Evolutionary conservation across 2,888 invertebrate species (phyloP), one percentile per base, ranked within the genome.

Genomic region (Phanerotoma sp.): DNA sequence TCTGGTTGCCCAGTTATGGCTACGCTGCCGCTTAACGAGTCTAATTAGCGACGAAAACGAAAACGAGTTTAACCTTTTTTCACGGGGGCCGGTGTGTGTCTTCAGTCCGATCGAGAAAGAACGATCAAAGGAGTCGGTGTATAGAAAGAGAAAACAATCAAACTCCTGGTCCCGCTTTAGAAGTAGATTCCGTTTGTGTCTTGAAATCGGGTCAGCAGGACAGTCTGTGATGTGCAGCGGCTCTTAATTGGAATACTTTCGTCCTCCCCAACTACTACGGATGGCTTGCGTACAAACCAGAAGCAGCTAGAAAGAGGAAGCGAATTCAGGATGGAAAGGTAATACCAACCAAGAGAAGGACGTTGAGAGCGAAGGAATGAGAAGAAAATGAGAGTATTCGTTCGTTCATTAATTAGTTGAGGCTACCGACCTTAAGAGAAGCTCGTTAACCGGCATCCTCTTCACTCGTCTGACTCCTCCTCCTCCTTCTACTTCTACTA

Each of bases 1-100:
- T 53, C 52, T 38, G 65, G 69, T 69, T 70, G 71, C 69, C 74
- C 71, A 67, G 74, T 75, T 75, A 75, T 74, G 76, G 75, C 70
- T 71, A 71, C 66, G 67, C 71, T 67, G 72, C 68, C 74, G 71
- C 74, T 74, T 76, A 77, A 76, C 74, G 75, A 76, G 74, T 74
- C 77, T 78, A 77, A 78, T 78, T 78, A 77, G 78, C 77, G 74
- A 77, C 77, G 74, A 77, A 78, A 78, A 75, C 76, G 74, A 77
- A 76, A 78, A 77, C 78, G 72, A 77, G 77, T 78, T 77, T 75
- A 66, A 70, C 68, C 68, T 72, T 74, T 71, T 71, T 73, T 66
- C 66, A 60, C 50, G 44, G 37, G 45, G 53, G 51, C 37, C 30
- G 20, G 32, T 32, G 16, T n/a, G n/a, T n/a, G n/a, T n/a, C n/a